Evolutionary conservation across 2,113 vertebrate genomes (phyloP).

Genomic region (Daboia siamensis): DNA sequence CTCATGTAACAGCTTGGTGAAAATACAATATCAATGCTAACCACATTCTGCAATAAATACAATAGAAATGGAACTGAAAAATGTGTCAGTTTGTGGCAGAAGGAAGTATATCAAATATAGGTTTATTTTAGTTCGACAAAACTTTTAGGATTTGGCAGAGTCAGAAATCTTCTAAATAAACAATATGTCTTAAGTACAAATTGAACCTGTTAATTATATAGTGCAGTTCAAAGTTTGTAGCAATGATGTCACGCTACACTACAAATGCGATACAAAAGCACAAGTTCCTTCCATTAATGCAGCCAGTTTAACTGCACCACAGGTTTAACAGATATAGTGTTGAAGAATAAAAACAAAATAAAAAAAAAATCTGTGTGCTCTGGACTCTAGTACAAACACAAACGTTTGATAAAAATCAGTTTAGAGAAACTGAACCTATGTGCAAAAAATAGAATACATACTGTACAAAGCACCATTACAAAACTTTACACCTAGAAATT

Average conservation of each 20-base stretch:
- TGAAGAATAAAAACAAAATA: constrained; percentile 42
- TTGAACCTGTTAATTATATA: constrained; percentile 53
- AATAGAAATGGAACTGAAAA: constrained; percentile 75
- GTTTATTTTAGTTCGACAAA: constrained; percentile 74
- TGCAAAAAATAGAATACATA: constrained; percentile 76
- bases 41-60: constrained; percentile 91
- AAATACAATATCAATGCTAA: constrained; percentile 82
- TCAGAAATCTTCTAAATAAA: constrained; percentile 56
- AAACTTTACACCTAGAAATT: constrained; percentile 71
- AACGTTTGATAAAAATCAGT: constrained; percentile 67
- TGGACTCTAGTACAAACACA: constrained; percentile 64
- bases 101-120: constrained; percentile 67
- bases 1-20: constrained; percentile 87
- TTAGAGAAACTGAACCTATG: constrained; percentile 73
- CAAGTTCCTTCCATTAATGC: constrained; percentile 57
- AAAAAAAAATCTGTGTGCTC: constrained; percentile 63
- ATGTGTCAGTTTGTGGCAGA: constrained; percentile 67
- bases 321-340: constrained; percentile 71
- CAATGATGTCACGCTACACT: constrained; percentile 53
- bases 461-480: constrained; percentile 73
- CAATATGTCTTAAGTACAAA: constrained; percentile 56
- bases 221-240: constrained; percentile 59
- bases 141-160: constrained; percentile 71
- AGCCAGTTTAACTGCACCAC: constrained; percentile 60
- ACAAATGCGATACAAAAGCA: constrained; percentile 50